A percentile compares a stretch with the other conserved stretches of the same genome.
phyloP scores from a whole-genome alignment of 2,113 vertebrate genomes.

The Pseudopipra pipra region DNA sequence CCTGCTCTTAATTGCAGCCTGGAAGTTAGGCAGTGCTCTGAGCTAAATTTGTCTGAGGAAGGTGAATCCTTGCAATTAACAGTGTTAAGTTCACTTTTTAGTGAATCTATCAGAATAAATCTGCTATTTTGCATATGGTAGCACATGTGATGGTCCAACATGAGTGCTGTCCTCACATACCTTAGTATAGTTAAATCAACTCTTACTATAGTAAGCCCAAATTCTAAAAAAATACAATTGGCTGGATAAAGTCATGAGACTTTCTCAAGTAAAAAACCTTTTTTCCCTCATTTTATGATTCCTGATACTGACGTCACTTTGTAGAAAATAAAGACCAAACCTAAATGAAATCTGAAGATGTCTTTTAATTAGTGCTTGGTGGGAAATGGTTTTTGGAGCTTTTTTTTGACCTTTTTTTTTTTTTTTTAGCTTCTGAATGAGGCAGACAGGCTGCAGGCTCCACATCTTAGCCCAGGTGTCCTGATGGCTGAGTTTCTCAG shows the following conservation, averaged over 20 bases:
- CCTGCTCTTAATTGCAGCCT: neutral
- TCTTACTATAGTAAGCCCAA: neutral
- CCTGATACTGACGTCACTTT: neutral
- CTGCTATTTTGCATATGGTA: neutral
- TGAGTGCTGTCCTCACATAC: neutral
- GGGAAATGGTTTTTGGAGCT: neutral
- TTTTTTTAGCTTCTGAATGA: neutral
- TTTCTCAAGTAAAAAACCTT: neutral
- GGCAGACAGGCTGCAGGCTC: neutral
- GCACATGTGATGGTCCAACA: neutral
- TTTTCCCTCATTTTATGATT: neutral
- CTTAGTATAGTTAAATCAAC: neutral
- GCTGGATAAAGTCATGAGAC: neutral
- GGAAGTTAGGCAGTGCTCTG: neutral
- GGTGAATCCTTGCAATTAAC: conserved; percentile 2
- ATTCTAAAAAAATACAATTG: neutral
- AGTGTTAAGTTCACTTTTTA: neutral
- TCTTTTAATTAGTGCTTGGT: neutral
- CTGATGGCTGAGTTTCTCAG: neutral
- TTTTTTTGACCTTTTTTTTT: neutral
- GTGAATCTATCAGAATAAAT: neutral
- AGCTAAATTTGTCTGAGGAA: neutral
- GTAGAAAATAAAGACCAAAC: neutral
- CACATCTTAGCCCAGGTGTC: neutral
- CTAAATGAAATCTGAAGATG: neutral